These are phyloP conservation scores for Dinomys branickii DNA, from an alignment of 2,113 vertebrate species.

Conservation along the genomic window DNA sequence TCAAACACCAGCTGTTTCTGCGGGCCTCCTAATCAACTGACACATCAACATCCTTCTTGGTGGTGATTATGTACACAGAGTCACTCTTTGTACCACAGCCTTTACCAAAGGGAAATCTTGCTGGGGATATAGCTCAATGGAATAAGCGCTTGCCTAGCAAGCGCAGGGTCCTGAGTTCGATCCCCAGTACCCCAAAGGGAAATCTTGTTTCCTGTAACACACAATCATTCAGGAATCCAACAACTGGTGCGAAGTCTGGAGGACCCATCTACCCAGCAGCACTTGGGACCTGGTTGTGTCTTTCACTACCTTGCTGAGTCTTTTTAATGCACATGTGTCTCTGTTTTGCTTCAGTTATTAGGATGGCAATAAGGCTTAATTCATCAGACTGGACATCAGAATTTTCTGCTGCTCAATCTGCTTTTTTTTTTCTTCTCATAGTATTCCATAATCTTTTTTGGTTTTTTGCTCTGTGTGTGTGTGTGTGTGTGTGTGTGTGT, in stretches of 20 bases:
- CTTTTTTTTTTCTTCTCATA: not conserved
- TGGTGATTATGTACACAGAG: no score
- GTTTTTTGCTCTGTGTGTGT: not conserved
- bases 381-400: conserved; percentile 98
- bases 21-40: not conserved
- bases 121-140: no score
- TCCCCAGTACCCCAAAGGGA: no score
- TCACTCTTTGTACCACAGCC: conserved; percentile 69
- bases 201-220: conserved; percentile 94
- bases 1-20: conserved; percentile 84
- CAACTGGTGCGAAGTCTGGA: conserved; percentile 97
- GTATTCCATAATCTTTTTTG: not conserved
- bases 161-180: no score
- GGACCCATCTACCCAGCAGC: conserved; percentile 93
- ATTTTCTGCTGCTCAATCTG: not conserved
- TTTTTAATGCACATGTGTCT: conserved; percentile 67
- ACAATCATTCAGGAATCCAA: conserved; percentile 92
- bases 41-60: not conserved
- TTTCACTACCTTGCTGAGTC: conserved; percentile 91
- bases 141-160: no score
- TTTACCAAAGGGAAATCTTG: conserved; percentile 92
- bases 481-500: not conserved
- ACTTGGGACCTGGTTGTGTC: conserved; percentile 91
- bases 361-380: conserved; percentile 93
- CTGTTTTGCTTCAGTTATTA: conserved; percentile 94